phyloP scores from a whole-genome alignment of 2,888 invertebrate genomes.

The Eupithecia centaureata region DNA sequence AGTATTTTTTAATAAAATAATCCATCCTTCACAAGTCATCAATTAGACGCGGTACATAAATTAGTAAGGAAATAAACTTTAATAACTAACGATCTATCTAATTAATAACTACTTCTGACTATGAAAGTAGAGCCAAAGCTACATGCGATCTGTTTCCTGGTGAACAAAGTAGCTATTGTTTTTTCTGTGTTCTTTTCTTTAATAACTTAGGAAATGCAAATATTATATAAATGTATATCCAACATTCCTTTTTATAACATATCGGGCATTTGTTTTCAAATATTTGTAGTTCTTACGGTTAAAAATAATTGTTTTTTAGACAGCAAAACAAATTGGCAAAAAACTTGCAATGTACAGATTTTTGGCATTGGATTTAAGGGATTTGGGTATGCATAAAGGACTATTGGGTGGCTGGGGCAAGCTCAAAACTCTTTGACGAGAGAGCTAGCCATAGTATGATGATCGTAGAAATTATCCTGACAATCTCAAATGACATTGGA shows the following conservation, averaged over 20 bases:
- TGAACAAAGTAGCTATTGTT: slow-evolving; percentile 13
- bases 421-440: slow-evolving; percentile 25
- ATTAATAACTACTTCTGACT: slow-evolving; percentile 1
- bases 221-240: background rate
- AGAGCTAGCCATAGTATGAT: slow-evolving; percentile 25
- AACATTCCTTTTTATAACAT: background rate
- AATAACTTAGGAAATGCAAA: background rate
- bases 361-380: slow-evolving; percentile 1
- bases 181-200: slow-evolving; percentile 18
- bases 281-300: background rate
- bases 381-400: background rate
- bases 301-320: background rate
- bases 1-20: background rate
- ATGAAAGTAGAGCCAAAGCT: slow-evolving; percentile 3
- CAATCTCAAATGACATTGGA: background rate
- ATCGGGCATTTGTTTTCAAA: background rate
- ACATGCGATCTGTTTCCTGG: slow-evolving; percentile 7
- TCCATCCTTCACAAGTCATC: background rate
- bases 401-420: slow-evolving; percentile 20
- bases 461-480: slow-evolving; percentile 31
- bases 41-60: background rate
- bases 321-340: background rate
- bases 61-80: slow-evolving; percentile 3
- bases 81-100: slow-evolving; percentile 5
- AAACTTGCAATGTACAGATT: slow-evolving; percentile 9